A percentile compares a stretch with the other conserved stretches of the same genome.
These are phyloP conservation scores for Phania funesta DNA, from an alignment of 2,888 invertebrate species.

Conservation along the genomic window DNA sequence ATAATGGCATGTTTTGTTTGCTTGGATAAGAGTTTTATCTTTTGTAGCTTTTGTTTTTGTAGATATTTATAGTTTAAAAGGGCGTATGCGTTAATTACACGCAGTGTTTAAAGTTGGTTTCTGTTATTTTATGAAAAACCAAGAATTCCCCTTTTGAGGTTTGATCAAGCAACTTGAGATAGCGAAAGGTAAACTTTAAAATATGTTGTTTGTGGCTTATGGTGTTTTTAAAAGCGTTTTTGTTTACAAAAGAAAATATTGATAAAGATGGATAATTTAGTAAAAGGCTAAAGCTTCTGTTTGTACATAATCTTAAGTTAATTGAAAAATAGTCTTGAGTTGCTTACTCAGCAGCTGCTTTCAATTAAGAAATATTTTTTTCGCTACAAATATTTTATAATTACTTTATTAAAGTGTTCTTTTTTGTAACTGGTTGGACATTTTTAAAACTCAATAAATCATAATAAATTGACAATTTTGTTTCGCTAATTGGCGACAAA, in stretches of 20 bases:
- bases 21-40: neutral
- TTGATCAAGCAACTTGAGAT: neutral
- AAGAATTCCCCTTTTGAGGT: neutral
- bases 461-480: constrained; percentile 53
- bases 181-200: neutral
- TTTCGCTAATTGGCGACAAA: constrained; percentile 43
- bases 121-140: neutral
- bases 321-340: neutral
- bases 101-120: constrained; percentile 34
- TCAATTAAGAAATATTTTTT: neutral
- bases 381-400: constrained; percentile 7
- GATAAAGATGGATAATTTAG: neutral
- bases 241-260: neutral
- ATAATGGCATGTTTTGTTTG: neutral
- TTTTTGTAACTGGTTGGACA: neutral
- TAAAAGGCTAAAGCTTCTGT: neutral
- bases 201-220: too few species aligned
- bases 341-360: neutral
- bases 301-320: neutral
- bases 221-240: neutral
- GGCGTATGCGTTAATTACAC: constrained; percentile 58
- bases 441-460: constrained; percentile 39
- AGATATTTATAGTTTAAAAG: neutral
- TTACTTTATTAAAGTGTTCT: constrained; percentile 11
- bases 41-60: too few species aligned